phyloP scores from a whole-genome alignment of 2,113 vertebrate genomes.

The Donacobius atricapilla region DNA sequence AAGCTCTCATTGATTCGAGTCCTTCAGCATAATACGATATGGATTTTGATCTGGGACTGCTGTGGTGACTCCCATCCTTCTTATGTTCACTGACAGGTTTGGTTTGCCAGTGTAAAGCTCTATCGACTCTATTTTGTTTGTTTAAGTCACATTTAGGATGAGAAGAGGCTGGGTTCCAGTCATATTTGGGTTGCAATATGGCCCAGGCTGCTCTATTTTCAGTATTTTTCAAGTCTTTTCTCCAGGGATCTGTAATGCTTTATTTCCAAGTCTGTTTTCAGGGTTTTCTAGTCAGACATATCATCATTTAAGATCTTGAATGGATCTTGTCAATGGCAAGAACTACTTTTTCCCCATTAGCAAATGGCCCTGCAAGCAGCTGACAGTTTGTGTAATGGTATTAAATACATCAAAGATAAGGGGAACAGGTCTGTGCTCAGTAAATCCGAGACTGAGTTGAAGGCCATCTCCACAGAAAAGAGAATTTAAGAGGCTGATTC shows the following conservation, averaged over 20 bases:
- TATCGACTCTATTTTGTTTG: background rate
- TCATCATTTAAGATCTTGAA: background rate
- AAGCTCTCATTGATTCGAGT: background rate
- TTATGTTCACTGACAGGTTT: background rate
- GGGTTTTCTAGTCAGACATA: background rate
- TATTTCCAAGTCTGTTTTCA: background rate
- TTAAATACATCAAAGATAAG: background rate
- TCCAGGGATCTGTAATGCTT: background rate
- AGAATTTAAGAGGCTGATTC: background rate
- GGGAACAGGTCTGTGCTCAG: background rate
- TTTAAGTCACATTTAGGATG: background rate
- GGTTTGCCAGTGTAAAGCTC: background rate
- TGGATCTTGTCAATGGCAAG: background rate
- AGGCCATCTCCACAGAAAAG: background rate
- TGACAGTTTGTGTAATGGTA: background rate
- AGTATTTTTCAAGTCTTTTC: background rate
- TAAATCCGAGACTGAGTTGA: background rate
- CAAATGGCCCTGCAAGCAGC: background rate
- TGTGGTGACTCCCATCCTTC: background rate
- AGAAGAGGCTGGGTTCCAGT: background rate
- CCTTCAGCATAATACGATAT: rapidly evolving
- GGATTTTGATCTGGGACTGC: background rate
- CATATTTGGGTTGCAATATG: background rate
- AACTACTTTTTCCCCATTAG: background rate
- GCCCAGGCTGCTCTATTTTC: background rate